Conservation (phyloP, 2,888 invertebrate genomes). For the Saturnia japonica region DNA sequence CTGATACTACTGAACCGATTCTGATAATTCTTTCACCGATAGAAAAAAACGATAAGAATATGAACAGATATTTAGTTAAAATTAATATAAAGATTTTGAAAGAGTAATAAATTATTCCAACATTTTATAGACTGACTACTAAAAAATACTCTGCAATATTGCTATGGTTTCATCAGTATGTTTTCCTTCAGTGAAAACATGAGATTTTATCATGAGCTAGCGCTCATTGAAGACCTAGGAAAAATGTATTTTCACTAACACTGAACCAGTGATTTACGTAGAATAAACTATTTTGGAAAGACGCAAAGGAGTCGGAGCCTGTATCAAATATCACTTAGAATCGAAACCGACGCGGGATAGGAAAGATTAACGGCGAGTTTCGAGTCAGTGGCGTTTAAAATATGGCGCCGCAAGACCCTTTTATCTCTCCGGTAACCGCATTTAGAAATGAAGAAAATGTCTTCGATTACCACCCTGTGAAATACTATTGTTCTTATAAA, state of each 20-base stretch:
- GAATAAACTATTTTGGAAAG: neutral
- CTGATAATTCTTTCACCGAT: too few species aligned
- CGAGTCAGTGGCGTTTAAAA: constrained; percentile 9
- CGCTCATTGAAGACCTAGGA: neutral
- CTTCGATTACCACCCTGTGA: constrained; percentile 2
- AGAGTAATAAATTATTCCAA: neutral
- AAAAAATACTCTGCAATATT: neutral
- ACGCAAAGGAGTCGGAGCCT: neutral
- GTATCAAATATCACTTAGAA: constrained; percentile 9
- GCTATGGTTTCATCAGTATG: neutral
- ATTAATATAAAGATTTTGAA: too few species aligned
- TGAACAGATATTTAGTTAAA: too few species aligned
- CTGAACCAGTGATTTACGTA: neutral
- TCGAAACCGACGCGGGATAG: neutral
- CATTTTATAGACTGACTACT: neutral
- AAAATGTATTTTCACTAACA: neutral
- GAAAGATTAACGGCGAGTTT: constrained; percentile 1
- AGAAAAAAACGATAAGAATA: too few species aligned
- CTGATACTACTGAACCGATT: too few species aligned
- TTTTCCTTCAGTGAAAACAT: neutral
- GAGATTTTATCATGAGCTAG: neutral
- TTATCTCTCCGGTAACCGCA: constrained; percentile 1
- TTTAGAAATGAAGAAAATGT: neutral
- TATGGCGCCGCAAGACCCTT: constrained; percentile 1
- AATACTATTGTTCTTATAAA: neutral